Percentiles rank a stretch among this genome's conserved stretches.
These are phyloP conservation scores for Thymelicus acteon DNA, from an alignment of 2,888 invertebrate species.

Conservation along the genomic window DNA sequence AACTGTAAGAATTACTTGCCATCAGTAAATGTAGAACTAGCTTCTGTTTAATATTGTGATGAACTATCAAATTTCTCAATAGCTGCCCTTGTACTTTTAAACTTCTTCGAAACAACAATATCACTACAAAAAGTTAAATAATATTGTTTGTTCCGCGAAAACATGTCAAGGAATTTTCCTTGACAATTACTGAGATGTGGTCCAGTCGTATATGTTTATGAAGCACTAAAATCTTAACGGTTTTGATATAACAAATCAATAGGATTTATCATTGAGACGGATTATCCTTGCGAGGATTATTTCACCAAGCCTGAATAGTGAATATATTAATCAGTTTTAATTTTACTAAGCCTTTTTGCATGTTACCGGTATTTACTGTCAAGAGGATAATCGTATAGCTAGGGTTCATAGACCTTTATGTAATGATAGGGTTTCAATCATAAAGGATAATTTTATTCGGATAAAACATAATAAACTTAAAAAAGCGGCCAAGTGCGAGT, in stretches of 20 bases:
- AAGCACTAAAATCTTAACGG: neutral
- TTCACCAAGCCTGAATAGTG: neutral
- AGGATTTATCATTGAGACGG: neutral
- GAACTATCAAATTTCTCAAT: neutral
- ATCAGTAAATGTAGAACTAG: too few species aligned
- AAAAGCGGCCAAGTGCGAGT: too few species aligned
- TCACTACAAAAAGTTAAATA: neutral
- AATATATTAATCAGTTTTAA: neutral
- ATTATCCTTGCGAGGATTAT: neutral
- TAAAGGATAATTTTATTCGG: too few species aligned
- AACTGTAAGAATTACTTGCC: too few species aligned
- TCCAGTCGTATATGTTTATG: neutral
- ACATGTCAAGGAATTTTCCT: conserved; percentile 13
- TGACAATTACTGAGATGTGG: neutral
- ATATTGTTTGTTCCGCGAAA: conserved; percentile 2
- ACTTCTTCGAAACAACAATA: neutral
- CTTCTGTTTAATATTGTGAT: neutral
- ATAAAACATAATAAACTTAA: too few species aligned
- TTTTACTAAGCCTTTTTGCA: neutral
- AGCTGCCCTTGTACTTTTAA: neutral
- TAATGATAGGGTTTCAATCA: too few species aligned
- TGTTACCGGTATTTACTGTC: neutral
- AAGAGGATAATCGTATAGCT: too few species aligned
- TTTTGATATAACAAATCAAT: conserved; percentile 3
- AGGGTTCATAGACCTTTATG: too few species aligned